These are phyloP conservation scores for Peromyscus melanophrys DNA, from an alignment of 2,797 vertebrate species.

Conservation along the genomic window DNA sequence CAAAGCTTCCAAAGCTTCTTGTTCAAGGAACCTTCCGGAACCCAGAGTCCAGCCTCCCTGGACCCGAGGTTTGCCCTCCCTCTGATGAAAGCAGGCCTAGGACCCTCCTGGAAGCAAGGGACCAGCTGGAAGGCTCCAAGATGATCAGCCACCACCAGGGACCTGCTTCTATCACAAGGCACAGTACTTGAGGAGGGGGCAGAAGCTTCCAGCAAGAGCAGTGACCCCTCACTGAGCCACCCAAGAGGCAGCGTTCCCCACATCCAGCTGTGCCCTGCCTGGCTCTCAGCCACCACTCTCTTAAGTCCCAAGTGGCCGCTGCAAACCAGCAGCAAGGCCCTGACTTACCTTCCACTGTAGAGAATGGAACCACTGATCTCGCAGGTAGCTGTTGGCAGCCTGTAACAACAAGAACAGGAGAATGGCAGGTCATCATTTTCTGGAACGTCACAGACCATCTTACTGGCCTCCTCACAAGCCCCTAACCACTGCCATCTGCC, in stretches of 20 bases:
- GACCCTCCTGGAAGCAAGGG: not conserved
- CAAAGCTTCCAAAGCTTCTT: not conserved
- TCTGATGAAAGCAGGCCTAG: not conserved
- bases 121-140: not conserved
- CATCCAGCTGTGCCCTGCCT: not conserved
- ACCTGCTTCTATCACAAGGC: not conserved
- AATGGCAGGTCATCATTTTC: not conserved
- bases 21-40: not conserved
- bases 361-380: conserved; percentile 99
- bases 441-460: not conserved
- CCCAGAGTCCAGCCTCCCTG: not conserved
- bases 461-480: not conserved
- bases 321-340: not conserved
- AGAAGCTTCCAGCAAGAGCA: not conserved
- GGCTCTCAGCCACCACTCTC: not conserved
- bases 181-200: not conserved
- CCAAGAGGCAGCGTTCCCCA: not conserved
- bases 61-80: not conserved
- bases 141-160: not conserved
- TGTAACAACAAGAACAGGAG: conserved; percentile 87
- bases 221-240: not conserved
- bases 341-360: conserved; percentile 99
- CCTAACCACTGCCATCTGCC: accelerated
- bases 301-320: accelerated
- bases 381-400: conserved; percentile 99